A percentile compares a stretch with the other conserved stretches of the same genome.
Conservation (phyloP, 2,113 vertebrate genomes). For the Gobiocypris rarus region DNA sequence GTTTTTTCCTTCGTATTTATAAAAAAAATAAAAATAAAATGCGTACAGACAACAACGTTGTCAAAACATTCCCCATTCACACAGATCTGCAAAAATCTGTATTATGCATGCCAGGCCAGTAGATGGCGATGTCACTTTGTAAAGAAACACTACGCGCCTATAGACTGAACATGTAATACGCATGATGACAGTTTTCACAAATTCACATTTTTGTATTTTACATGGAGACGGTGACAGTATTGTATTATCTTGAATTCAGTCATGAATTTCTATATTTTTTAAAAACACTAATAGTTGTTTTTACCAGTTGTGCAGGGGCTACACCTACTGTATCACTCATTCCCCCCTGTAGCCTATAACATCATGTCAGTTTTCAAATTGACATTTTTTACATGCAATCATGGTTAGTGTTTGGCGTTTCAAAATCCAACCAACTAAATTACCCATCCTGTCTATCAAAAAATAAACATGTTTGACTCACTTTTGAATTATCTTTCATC, state of each 20-base stretch:
- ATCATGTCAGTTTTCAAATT: background rate
- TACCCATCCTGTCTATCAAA: conserved; percentile 5
- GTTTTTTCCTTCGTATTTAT: no score
- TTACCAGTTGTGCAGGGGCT: background rate
- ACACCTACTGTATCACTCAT: background rate
- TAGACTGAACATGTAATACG: no score
- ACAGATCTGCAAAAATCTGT: no score
- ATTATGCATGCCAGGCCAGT: no score
- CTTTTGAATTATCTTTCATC: conserved; percentile 28
- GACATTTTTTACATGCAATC: background rate
- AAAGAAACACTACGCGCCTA: no score
- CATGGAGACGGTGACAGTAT: no score
- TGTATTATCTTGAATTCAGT: background rate
- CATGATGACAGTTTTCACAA: no score
- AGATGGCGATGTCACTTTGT: no score
- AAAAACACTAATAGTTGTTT: background rate
- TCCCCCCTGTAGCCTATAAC: background rate
- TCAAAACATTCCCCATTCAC: no score
- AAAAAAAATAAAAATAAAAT: no score
- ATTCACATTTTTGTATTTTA: no score
- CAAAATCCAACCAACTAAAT: conserved; percentile 9
- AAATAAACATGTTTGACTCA: conserved; percentile 19
- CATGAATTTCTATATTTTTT: background rate
- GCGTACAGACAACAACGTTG: no score
- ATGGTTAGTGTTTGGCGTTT: background rate